phyloP scores from a whole-genome alignment of 1,140 invertebrate genomes.

The Brevipalpus yothersi region DNA sequence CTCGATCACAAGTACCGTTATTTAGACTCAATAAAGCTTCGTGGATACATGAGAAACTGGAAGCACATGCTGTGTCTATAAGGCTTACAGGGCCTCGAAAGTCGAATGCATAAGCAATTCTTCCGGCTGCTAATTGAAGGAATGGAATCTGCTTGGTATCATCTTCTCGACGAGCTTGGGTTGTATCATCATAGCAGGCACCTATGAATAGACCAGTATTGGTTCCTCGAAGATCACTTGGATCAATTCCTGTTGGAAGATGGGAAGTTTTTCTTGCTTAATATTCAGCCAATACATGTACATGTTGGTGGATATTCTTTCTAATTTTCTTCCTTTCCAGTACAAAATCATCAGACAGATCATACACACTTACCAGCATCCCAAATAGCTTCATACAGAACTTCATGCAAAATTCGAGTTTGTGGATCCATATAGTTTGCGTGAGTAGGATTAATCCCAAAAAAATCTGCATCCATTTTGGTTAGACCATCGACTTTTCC shows the following conservation, averaged over 20 bases:
- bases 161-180: background rate
- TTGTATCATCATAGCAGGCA: constrained; percentile 18
- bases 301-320: too few species aligned
- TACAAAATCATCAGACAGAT: background rate
- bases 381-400: background rate
- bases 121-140: background rate
- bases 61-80: background rate
- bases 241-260: constrained; percentile 12
- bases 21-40: background rate
- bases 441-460: background rate
- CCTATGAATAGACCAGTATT: constrained; percentile 77
- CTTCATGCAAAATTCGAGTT: background rate
- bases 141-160: background rate
- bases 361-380: background rate
- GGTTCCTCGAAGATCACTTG: constrained; percentile 22
- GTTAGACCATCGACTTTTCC: background rate
- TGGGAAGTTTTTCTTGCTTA: too few species aligned
- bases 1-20: background rate
- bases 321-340: background rate
- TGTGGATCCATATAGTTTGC: background rate
- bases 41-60: background rate
- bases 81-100: background rate
- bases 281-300: too few species aligned
- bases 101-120: background rate
- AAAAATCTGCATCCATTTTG: background rate